Percentiles rank a stretch among this genome's conserved stretches.
Conservation (phyloP, 1,140 invertebrate species). For the Lasaia peninsularis region DNA sequence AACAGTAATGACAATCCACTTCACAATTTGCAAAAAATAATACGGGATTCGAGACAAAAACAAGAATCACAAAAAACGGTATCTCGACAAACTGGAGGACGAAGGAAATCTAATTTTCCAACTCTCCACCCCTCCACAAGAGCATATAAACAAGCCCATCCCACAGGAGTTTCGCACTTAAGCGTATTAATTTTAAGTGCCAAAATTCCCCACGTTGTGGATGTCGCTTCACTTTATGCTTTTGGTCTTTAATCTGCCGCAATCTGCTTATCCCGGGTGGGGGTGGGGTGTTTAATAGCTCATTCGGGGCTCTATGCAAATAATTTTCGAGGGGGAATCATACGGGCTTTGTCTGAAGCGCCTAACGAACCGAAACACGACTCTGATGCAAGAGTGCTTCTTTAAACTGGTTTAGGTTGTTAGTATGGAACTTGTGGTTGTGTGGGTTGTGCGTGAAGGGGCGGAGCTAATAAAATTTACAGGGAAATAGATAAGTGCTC, state of each 20-base stretch:
- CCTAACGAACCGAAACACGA: slow-evolving; percentile 59
- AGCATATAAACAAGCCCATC: slow-evolving; percentile 36
- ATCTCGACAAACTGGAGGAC: slow-evolving; percentile 53
- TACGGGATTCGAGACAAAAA: slow-evolving; percentile 24
- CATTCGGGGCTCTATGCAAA: slow-evolving; percentile 72
- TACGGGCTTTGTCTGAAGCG: slow-evolving; percentile 68
- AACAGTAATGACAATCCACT: slow-evolving; percentile 5
- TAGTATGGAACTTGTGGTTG: slow-evolving; percentile 9
- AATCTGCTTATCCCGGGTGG: slow-evolving; percentile 61
- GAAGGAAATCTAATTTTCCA: slow-evolving; percentile 70
- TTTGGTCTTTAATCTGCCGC: slow-evolving; percentile 72
- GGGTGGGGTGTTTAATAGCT: slow-evolving; percentile 66
- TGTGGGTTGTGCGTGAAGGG: slow-evolving; percentile 23
- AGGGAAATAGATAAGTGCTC: background rate
- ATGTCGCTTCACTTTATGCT: slow-evolving; percentile 37
- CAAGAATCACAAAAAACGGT: slow-evolving; percentile 24
- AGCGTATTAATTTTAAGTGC: slow-evolving; percentile 24
- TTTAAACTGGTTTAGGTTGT: slow-evolving; percentile 46
- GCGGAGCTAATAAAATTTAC: slow-evolving; percentile 20
- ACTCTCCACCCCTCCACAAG: slow-evolving; percentile 22
- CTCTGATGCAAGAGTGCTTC: slow-evolving; percentile 44
- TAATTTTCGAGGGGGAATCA: slow-evolving; percentile 66
- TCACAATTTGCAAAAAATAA: slow-evolving; percentile 11
- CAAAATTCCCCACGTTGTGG: slow-evolving; percentile 17
- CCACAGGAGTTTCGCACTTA: slow-evolving; percentile 48